Percentiles rank a stretch among this genome's conserved stretches.
These are phyloP conservation scores for Eciton burchellii DNA, from an alignment of 1,140 invertebrate species.

Conservation along the genomic window DNA sequence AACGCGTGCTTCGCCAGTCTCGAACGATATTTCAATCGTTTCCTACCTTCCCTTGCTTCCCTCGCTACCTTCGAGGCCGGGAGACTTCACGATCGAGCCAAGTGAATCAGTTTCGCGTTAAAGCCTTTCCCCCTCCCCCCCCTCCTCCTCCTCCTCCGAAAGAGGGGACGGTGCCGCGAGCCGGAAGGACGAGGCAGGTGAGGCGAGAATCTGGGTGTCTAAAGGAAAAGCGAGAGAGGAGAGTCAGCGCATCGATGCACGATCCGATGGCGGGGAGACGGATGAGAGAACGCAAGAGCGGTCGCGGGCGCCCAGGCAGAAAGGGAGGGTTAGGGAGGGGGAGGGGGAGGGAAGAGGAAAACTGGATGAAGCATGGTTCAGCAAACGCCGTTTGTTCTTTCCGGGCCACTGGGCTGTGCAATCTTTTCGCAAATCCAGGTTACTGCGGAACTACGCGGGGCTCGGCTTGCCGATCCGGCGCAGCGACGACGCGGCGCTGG, in stretches of 20 bases:
- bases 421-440: constrained; percentile 85
- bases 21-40: constrained; percentile 39
- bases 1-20: neutral
- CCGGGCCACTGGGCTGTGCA: constrained; percentile 83
- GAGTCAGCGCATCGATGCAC: constrained; percentile 38
- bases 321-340: neutral
- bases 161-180: constrained; percentile 26
- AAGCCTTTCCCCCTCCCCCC: no score
- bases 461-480: constrained; percentile 66
- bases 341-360: constrained; percentile 29
- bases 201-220: constrained; percentile 63
- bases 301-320: no score
- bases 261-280: constrained; percentile 25
- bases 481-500: no score
- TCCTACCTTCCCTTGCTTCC: neutral
- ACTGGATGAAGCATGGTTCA: constrained; percentile 82
- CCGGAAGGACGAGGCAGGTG: constrained; percentile 60
- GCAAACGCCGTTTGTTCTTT: constrained; percentile 85
- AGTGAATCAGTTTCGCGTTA: constrained; percentile 57
- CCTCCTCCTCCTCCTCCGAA: neutral
- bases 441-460: constrained; percentile 77
- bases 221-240: constrained; percentile 39
- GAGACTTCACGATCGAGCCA: constrained; percentile 12
- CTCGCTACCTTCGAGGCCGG: neutral
- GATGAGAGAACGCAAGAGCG: no score